Conservation (phyloP, 1,140 invertebrate genomes). For the Venturia canescens region DNA sequence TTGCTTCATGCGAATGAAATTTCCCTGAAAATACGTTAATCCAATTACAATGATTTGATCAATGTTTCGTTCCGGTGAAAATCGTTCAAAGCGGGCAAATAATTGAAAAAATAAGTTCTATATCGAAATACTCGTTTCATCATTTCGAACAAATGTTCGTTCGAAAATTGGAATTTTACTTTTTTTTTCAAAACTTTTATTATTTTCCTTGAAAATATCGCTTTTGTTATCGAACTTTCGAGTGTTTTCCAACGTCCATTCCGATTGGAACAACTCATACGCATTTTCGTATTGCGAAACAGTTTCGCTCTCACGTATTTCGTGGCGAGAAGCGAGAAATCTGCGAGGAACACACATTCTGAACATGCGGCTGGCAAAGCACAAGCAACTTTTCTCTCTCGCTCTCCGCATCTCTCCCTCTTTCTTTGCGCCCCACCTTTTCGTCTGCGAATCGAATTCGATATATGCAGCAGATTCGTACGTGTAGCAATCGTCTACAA, state of each 20-base stretch:
- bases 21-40: too few species aligned
- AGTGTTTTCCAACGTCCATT: too few species aligned
- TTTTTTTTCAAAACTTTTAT: background rate
- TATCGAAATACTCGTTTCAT: too few species aligned
- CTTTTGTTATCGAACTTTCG: background rate
- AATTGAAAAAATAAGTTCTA: too few species aligned
- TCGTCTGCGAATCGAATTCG: background rate
- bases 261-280: background rate
- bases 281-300: background rate
- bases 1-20: too few species aligned
- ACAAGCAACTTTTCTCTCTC: background rate
- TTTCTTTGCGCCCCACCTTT: background rate
- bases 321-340: background rate
- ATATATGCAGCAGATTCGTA: background rate
- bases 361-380: background rate
- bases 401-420: background rate
- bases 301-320: conserved; percentile 7
- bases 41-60: too few species aligned
- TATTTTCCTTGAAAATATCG: background rate
- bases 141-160: too few species aligned
- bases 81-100: too few species aligned
- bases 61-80: too few species aligned
- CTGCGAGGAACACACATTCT: background rate
- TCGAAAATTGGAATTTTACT: too few species aligned
- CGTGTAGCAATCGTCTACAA: background rate